Conservation (phyloP, 2,113 vertebrate genomes). For the Laticauda laticaudata region DNA sequence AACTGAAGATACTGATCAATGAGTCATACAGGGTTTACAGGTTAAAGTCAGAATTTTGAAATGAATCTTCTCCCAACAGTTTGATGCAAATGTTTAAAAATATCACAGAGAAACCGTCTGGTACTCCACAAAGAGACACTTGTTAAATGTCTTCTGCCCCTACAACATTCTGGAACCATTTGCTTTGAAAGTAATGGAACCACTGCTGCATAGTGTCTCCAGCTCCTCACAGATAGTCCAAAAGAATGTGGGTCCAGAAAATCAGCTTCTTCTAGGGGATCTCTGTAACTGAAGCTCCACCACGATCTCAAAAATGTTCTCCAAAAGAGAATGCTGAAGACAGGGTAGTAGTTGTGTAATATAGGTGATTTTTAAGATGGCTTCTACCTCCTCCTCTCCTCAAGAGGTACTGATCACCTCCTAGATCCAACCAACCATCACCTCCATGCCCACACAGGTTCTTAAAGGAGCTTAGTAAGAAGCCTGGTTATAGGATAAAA, state of each 20-base stretch:
- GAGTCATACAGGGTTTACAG: neutral
- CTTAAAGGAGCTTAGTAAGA: neutral
- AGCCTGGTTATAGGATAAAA: neutral
- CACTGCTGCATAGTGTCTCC: neutral
- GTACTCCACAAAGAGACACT: neutral
- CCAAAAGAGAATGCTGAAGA: neutral
- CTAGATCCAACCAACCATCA: neutral
- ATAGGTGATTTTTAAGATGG: neutral
- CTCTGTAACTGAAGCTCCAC: neutral
- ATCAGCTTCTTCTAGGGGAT: neutral
- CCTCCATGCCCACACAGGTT: neutral
- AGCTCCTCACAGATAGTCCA: neutral
- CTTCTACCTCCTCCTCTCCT: neutral
- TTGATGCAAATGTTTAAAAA: neutral
- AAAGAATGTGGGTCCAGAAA: neutral
- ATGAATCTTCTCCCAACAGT: neutral
- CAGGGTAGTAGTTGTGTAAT: neutral
- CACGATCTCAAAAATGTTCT: neutral
- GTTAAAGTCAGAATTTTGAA: neutral
- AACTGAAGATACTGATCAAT: neutral
- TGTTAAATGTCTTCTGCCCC: neutral
- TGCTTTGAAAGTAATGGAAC: neutral
- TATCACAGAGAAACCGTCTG: neutral
- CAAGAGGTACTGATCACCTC: neutral
- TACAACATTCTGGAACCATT: neutral